Conservation (phyloP, 2,797 vertebrate species). For the Ptychadena robeensis region DNA sequence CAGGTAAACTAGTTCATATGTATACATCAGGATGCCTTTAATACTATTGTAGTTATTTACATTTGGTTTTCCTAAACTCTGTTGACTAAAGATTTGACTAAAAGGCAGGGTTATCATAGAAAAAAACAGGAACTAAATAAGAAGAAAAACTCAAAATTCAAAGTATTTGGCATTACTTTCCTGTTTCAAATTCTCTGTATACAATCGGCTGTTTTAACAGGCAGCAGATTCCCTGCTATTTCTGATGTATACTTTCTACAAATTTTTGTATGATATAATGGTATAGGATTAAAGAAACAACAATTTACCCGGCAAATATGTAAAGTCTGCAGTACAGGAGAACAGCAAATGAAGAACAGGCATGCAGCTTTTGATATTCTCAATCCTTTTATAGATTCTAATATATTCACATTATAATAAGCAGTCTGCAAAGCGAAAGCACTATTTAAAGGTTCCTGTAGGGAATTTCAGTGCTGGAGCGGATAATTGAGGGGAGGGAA, state of each 20-base stretch:
- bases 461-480: conserved; percentile 56
- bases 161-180: too few relatives aligned
- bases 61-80: too few relatives aligned
- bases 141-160: too few relatives aligned
- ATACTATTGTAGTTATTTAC: too few relatives aligned
- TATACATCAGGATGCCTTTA: too few relatives aligned
- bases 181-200: not conserved
- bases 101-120: too few relatives aligned
- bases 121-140: too few relatives aligned
- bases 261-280: conserved; percentile 28
- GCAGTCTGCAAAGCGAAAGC: conserved; percentile 53
- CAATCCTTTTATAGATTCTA: conserved; percentile 43
- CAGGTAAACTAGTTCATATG: too few relatives aligned
- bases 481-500: conserved; percentile 55
- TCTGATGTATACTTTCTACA: not conserved
- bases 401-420: conserved; percentile 54
- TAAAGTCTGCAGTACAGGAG: conserved; percentile 5
- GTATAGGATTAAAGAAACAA: conserved; percentile 36
- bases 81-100: too few relatives aligned
- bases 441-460: conserved; percentile 59
- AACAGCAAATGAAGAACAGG: conserved; percentile 21
- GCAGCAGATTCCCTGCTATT: not conserved
- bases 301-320: conserved; percentile 9
- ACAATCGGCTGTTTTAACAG: not conserved
- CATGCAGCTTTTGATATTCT: conserved; percentile 29